A percentile compares a stretch with the other conserved stretches of the same genome.
Evolutionary conservation across 2,797 vertebrate species (phyloP).

Genomic region (Diplodus sargus): DNA sequence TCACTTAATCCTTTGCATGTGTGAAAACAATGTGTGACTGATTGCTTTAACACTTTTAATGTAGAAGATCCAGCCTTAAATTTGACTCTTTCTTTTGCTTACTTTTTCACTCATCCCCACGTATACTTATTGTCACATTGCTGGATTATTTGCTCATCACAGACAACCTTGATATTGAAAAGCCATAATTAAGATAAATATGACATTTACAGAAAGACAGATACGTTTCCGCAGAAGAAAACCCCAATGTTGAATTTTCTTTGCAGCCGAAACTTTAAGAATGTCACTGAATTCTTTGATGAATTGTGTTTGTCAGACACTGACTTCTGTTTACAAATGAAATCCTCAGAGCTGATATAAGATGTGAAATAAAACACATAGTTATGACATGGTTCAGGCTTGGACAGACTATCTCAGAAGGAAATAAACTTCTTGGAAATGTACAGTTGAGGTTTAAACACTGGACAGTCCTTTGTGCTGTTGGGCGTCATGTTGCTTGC

Average conservation of each 20-base stretch:
- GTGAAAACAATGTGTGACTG: slow-evolving; percentile 16
- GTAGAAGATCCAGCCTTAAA: slow-evolving; percentile 71
- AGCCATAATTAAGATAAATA: slow-evolving; percentile 20
- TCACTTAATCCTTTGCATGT: slow-evolving; percentile 42
- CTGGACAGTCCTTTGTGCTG: slow-evolving; percentile 6
- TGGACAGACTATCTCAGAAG: neutral
- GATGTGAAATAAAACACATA: slow-evolving; percentile 1
- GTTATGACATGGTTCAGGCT: neutral
- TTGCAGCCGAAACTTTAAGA: slow-evolving; percentile 3
- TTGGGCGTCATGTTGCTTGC: neutral
- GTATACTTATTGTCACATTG: slow-evolving; percentile 1
- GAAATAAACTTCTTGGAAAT: neutral
- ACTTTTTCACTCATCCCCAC: slow-evolving; percentile 33
- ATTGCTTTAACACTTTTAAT: slow-evolving; percentile 19
- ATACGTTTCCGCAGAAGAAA: neutral
- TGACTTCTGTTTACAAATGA: slow-evolving; percentile 51
- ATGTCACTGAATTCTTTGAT: slow-evolving; percentile 17
- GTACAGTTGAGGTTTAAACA: slow-evolving; percentile 12
- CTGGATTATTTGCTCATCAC: slow-evolving; percentile 7
- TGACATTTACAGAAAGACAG: neutral
- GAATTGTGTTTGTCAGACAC: slow-evolving; percentile 23
- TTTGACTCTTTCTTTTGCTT: neutral
- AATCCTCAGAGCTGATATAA: neutral
- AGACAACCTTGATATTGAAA: slow-evolving; percentile 13
- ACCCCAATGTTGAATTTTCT: neutral